Evolutionary conservation across 1,140 invertebrate genomes (phyloP), one percentile per base, ranked within the genome.

Genomic region (Drosophila repleta): DNA sequence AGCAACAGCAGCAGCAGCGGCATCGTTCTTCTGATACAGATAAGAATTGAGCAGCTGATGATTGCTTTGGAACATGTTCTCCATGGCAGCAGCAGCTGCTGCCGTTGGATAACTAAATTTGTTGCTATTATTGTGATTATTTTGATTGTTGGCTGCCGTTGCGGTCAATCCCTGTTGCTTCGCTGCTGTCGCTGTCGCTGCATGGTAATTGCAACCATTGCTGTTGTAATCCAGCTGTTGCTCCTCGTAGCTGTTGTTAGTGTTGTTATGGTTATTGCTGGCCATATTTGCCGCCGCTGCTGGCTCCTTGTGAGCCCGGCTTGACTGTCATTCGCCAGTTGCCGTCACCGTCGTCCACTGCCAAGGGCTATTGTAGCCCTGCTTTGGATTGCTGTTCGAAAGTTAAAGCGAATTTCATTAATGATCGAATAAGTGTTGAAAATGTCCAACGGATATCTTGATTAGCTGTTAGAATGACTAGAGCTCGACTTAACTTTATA

Each of bases 331-430:
- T 93, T 93, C 93, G 37, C 93, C 93, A 17, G 92, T 92, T 4
- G 93, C 93, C 37, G 93, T 93, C 68, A 93, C 92, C 24, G 93
- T 93, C 58, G 93, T 93, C 92, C 93, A 93, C 79, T 92, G 92
- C 93, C 93, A 93, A 32, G 92, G 92, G 79, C 92, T 93, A 53
- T 90, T 92, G 74, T 93, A 93, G 56, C 91, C 90, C 55, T 84
- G 85, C 64, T 93, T 93, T 29, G 92, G 91, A 65, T 92, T 93
- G 90, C 83, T 91, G 69, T 1, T 1, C n/a, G 5, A 10, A 3
- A 21, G 18, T n/a, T 3, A 35, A 74, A 64, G 20, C 13, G 6
- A 51, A 20, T 39, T 17, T 1, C 1, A 20, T 4, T 4, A 41
- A 37, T 0, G 17, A 4, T 18, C n/a, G 6, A 35, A 35, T 1